Conservation (phyloP, 1,140 invertebrate species). For the Heliothis virescens region DNA sequence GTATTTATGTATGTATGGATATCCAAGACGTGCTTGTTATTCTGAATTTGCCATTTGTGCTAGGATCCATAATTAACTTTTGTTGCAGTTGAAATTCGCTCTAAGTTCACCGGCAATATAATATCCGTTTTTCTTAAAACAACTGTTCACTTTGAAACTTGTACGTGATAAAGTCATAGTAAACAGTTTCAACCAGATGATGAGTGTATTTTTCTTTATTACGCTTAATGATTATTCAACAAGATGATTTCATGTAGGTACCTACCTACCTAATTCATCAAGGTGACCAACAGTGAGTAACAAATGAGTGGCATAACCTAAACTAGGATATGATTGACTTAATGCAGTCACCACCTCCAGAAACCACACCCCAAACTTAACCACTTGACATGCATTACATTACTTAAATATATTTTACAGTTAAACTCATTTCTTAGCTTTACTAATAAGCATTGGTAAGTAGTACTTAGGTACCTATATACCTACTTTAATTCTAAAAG, state of each 20-base stretch:
- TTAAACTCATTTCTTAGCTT: too few relatives aligned
- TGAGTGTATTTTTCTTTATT: neutral
- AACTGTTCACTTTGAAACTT: too few relatives aligned
- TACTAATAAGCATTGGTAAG: too few relatives aligned
- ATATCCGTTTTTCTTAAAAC: too few relatives aligned
- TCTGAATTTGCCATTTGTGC: conserved; percentile 3
- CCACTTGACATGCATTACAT: neutral
- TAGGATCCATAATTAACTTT: neutral
- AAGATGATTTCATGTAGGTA: conserved; percentile 12
- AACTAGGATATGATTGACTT: neutral
- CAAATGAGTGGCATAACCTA: neutral
- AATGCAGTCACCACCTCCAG: conserved; percentile 15
- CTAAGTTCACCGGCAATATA: too few relatives aligned
- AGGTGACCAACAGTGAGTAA: conserved; percentile 10
- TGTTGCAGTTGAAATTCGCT: neutral
- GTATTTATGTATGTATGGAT: neutral
- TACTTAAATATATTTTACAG: neutral
- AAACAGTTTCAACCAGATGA: too few relatives aligned
- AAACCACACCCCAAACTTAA: neutral
- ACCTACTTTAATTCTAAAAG: too few relatives aligned
- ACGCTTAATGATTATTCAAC: neutral
- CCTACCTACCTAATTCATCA: conserved; percentile 14
- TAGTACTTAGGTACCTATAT: too few relatives aligned
- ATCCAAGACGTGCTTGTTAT: neutral
- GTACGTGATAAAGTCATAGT: too few relatives aligned